Conservation (phyloP, 2,113 vertebrate genomes). For the Macaca mulatta region DNA sequence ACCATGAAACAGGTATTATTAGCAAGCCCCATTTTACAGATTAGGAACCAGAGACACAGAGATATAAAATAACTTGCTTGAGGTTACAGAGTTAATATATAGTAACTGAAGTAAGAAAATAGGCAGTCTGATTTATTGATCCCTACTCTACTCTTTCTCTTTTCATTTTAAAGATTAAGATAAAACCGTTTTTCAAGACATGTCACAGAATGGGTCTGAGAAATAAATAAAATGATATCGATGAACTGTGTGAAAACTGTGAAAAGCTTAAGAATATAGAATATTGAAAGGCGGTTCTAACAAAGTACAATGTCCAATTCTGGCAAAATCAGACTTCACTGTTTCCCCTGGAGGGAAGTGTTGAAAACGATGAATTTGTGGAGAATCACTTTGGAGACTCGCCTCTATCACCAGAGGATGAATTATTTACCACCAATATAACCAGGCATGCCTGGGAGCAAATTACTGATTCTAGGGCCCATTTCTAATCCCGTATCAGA, state of each 20-base stretch:
- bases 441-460: not conserved
- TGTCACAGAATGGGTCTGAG: not conserved
- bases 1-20: not conserved
- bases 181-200: not conserved
- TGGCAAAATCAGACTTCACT: not conserved
- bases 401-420: not conserved
- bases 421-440: constrained; percentile 54
- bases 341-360: not conserved
- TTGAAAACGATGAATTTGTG: not conserved
- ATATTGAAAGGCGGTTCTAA: not conserved
- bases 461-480: not conserved
- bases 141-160: not conserved
- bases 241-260: not conserved
- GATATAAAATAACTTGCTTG: not conserved
- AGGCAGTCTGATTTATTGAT: not conserved
- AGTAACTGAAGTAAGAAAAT: not conserved
- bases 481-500: not conserved
- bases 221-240: not conserved
- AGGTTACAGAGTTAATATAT: not conserved
- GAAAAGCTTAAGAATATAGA: not conserved
- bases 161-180: constrained; percentile 23
- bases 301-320: not conserved
- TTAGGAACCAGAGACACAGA: not conserved
- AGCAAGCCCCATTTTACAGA: not conserved
- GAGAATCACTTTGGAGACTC: not conserved